phyloP scores from a whole-genome alignment of 2,113 vertebrate genomes.

The Sinocyclocheilus rhinocerous region DNA sequence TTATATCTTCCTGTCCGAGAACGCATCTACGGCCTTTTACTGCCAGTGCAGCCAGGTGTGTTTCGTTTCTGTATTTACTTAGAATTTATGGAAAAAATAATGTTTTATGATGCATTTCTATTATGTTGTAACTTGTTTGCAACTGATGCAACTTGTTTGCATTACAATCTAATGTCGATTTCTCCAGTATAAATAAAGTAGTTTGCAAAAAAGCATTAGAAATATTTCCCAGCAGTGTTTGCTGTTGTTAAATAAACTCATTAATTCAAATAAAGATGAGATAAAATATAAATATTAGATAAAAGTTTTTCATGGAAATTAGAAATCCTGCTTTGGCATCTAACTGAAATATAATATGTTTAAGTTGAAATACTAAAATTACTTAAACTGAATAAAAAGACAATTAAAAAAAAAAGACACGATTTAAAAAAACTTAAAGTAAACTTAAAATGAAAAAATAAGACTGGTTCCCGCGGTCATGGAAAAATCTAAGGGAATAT shows the following conservation, averaged over 20 bases:
- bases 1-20: conserved; percentile 84
- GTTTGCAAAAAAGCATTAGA: too few relatives aligned
- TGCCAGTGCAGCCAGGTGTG: conserved; percentile 67
- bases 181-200: too few relatives aligned
- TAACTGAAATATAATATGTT: too few relatives aligned
- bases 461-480: background rate
- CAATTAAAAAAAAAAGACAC: too few relatives aligned
- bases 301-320: background rate
- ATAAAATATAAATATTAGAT: background rate
- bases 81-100: background rate
- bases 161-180: too few relatives aligned
- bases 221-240: background rate
- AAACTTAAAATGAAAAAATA: too few relatives aligned
- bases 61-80: background rate
- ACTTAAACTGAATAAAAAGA: background rate
- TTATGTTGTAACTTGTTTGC: background rate
- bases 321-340: too few relatives aligned
- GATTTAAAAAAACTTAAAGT: too few relatives aligned
- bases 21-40: conserved; percentile 84
- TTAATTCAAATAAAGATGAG: too few relatives aligned
- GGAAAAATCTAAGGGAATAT: background rate
- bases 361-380: background rate
- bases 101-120: background rate
- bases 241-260: background rate
- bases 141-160: too few relatives aligned